phyloP scores from a whole-genome alignment of 2,888 invertebrate species.

The Ischnura elegans region DNA sequence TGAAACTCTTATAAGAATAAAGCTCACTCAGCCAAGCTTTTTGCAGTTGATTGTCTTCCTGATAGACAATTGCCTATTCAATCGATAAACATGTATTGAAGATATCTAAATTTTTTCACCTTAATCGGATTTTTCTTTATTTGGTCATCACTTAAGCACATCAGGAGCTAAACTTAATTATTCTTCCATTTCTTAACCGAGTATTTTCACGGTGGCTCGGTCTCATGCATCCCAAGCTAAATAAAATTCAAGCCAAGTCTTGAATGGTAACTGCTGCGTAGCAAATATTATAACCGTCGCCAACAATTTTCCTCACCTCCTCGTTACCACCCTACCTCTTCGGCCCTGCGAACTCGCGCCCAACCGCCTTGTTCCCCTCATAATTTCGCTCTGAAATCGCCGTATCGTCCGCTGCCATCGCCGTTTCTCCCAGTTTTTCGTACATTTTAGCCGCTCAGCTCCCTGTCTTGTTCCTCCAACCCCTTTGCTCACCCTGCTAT shows the following conservation, averaged over 20 bases:
- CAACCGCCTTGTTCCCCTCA: neutral
- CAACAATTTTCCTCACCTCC: neutral
- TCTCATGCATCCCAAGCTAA: no score
- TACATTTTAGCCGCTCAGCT: conserved; percentile 38
- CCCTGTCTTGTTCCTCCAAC: neutral
- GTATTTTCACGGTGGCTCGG: no score
- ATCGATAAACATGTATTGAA: no score
- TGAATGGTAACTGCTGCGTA: neutral
- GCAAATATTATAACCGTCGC: conserved; percentile 10
- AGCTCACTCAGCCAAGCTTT: no score
- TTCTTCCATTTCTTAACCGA: no score
- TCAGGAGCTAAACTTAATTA: no score
- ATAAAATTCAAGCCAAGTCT: conserved; percentile 23
- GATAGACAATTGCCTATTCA: no score
- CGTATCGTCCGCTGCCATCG: conserved; percentile 30
- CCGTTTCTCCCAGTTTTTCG: neutral
- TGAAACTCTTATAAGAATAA: no score
- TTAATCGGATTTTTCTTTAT: no score
- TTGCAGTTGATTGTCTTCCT: no score
- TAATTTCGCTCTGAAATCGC: conserved; percentile 36
- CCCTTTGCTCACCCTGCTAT: neutral
- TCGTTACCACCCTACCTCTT: neutral
- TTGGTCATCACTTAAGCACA: no score
- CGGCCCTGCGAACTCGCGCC: neutral
- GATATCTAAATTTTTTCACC: no score